Conservation (phyloP, 2,113 vertebrate genomes). For the Alexandromys fortis region DNA sequence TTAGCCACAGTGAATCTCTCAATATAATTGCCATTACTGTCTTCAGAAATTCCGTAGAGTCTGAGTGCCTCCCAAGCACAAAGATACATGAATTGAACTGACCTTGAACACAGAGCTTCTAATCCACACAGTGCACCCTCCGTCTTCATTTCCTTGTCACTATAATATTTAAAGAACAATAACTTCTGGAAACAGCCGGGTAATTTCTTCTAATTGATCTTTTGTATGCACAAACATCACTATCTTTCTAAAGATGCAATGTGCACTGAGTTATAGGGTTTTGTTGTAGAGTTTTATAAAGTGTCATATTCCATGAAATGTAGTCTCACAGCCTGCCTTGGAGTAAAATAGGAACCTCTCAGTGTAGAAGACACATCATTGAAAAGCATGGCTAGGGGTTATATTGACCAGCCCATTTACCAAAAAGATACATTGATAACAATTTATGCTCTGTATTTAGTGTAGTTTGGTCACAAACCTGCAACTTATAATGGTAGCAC, state of each 20-base stretch:
- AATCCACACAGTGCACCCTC: neutral
- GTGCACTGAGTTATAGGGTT: neutral
- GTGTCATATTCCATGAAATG: neutral
- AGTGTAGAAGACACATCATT: neutral
- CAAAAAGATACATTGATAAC: neutral
- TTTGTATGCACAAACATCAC: neutral
- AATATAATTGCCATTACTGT: neutral
- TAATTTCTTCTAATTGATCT: neutral
- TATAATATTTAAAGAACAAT: neutral
- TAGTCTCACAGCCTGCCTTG: neutral
- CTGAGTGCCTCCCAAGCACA: neutral
- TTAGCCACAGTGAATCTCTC: neutral
- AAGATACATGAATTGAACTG: neutral
- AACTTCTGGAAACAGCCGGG: neutral
- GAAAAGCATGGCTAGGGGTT: neutral
- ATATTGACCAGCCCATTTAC: neutral
- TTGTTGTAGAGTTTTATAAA: neutral
- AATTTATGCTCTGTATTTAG: neutral
- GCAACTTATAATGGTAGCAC: neutral
- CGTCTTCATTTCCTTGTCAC: neutral
- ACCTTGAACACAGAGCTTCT: neutral
- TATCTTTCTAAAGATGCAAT: neutral
- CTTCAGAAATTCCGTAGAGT: neutral
- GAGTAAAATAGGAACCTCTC: neutral
- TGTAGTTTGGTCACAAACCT: rapidly evolving